These are phyloP conservation scores for Yponomeuta plumbellus DNA, from an alignment of 2,888 invertebrate species.

Conservation along the genomic window DNA sequence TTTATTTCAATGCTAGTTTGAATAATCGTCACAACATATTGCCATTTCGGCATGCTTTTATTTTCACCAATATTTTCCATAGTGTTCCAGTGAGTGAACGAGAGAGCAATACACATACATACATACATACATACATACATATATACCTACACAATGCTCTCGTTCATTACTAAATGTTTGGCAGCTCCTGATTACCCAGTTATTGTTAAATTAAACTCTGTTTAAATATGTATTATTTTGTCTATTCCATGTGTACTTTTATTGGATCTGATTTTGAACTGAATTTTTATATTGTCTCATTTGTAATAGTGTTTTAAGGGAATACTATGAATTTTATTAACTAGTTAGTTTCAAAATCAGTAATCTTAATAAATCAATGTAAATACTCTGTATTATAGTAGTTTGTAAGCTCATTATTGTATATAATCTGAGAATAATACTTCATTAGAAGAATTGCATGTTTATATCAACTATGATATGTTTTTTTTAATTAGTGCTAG, in stretches of 20 bases:
- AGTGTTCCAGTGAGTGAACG: neutral
- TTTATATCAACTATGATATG: slow-evolving; percentile 43
- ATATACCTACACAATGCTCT: neutral
- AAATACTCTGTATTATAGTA: slow-evolving; percentile 55
- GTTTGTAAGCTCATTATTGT: slow-evolving; percentile 47
- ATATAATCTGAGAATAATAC: slow-evolving; percentile 60
- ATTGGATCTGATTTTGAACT: slow-evolving; percentile 41
- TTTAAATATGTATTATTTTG: neutral
- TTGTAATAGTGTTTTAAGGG: slow-evolving; percentile 43
- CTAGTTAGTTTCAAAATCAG: slow-evolving; percentile 13
- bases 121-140: neutral
- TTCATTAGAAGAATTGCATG: slow-evolving; percentile 48
- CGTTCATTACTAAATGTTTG: neutral
- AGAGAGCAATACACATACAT: neutral
- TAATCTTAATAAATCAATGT: slow-evolving; percentile 7
- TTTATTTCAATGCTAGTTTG: too few relatives aligned
- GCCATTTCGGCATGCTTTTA: too few relatives aligned
- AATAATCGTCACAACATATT: too few relatives aligned
- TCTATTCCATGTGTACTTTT: slow-evolving; percentile 26
- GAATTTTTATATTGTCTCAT: slow-evolving; percentile 30
- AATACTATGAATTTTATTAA: neutral
- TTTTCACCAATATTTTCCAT: neutral
- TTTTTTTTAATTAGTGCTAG: slow-evolving; percentile 44
- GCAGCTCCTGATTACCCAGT: neutral
- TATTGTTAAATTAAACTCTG: neutral